Evolutionary conservation across 23 tunicate species (phyloP).

Genomic region (Halocynthia aurantium): DNA sequence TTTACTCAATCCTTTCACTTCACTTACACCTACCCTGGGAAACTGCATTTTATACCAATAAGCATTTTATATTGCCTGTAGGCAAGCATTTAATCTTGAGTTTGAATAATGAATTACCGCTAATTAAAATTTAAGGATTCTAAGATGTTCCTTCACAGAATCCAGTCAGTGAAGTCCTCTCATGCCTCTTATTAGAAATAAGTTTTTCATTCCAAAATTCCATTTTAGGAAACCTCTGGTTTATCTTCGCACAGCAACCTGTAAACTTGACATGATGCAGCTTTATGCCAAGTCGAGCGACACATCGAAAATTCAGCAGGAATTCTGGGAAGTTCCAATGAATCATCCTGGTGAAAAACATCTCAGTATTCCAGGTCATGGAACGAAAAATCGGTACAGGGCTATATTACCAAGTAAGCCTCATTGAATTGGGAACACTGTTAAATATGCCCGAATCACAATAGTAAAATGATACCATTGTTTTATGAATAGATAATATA

Average conservation of each 20-base stretch:
- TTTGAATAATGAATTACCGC: too few relatives aligned
- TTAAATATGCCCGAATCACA: too few relatives aligned
- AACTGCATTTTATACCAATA: too few relatives aligned
- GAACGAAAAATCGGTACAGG: conserved; percentile 85
- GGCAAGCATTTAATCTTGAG: neutral
- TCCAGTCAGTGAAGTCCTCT: too few relatives aligned
- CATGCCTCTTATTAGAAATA: neutral
- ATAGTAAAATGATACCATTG: too few relatives aligned
- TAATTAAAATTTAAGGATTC: too few relatives aligned
- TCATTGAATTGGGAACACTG: neutral
- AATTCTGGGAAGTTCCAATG: conserved; percentile 91
- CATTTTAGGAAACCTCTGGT: conserved; percentile 60
- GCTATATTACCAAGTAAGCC: conserved; percentile 74
- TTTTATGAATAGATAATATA: too few relatives aligned
- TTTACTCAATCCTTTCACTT: too few relatives aligned
- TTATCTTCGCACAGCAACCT: conserved; percentile 67
- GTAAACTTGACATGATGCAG: conserved; percentile 41
- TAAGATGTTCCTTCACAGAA: too few relatives aligned
- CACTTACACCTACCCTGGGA: too few relatives aligned
- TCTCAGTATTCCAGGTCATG: conserved; percentile 82
- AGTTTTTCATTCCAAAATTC: too few relatives aligned
- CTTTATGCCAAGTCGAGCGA: conserved; percentile 69
- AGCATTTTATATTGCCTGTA: neutral
- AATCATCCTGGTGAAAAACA: conserved; percentile 86
- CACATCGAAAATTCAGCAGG: conserved; percentile 52